Evolutionary conservation across 1,140 invertebrate genomes (phyloP).

Genomic region (Nymphalis io): DNA sequence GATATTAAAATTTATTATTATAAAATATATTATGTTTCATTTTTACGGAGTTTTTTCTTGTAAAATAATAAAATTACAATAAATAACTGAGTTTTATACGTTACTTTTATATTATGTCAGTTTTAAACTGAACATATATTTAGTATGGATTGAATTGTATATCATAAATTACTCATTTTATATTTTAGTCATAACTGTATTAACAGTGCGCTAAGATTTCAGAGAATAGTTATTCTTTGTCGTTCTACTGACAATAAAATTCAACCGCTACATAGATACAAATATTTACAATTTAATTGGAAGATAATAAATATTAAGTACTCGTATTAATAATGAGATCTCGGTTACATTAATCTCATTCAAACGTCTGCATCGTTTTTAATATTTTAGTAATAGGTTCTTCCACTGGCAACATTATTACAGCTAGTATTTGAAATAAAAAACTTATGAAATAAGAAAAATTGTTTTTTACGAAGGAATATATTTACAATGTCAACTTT

Average conservation of each 20-base stretch:
- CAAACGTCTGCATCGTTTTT: conserved; percentile 20
- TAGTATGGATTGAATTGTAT: neutral
- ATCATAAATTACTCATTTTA: neutral
- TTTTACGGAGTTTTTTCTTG: neutral
- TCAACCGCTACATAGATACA: conserved; percentile 51
- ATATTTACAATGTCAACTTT: neutral
- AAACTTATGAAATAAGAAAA: no score
- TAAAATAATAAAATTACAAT: no score
- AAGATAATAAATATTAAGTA: conserved; percentile 50
- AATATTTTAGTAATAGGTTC: conserved; percentile 10
- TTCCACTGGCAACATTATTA: conserved; percentile 12
- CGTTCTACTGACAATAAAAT: conserved; percentile 15
- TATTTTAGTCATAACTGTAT: neutral
- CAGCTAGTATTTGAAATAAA: no score
- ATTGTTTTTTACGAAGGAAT: no score
- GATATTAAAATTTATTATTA: conserved; percentile 5
- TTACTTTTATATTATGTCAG: no score
- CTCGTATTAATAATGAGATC: conserved; percentile 74
- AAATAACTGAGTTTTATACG: no score
- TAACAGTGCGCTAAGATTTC: neutral
- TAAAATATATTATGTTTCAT: neutral
- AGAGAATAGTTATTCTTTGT: neutral
- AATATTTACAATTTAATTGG: conserved; percentile 61
- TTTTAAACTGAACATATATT: no score
- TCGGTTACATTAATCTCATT: conserved; percentile 75